Evolutionary conservation across 2,113 vertebrate genomes (phyloP).

Genomic region (Ochotona princeps): DNA sequence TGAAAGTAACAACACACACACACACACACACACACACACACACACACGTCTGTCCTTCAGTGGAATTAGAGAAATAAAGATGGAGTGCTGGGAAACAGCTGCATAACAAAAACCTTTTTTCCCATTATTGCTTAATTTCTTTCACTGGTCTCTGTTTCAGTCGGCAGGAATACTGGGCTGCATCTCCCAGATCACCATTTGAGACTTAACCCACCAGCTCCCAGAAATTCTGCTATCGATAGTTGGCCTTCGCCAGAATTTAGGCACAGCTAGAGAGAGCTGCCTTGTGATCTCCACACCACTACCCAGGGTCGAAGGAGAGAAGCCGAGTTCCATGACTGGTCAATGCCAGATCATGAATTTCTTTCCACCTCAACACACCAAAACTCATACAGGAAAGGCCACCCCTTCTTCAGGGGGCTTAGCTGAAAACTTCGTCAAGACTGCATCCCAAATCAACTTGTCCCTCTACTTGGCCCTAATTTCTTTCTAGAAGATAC

Average conservation of each 20-base stretch:
- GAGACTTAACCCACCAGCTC: neutral
- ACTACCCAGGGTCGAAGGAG: neutral
- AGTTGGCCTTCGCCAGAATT: neutral
- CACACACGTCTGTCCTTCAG: neutral
- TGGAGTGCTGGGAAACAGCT: neutral
- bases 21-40: neutral
- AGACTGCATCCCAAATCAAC: neutral
- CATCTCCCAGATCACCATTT: neutral
- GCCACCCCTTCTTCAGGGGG: neutral
- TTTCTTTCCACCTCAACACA: neutral
- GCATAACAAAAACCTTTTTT: neutral
- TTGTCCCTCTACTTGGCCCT: neutral
- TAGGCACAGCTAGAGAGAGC: neutral
- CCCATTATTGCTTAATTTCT: neutral
- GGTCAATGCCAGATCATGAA: neutral
- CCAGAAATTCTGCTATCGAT: neutral
- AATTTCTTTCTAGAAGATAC: neutral
- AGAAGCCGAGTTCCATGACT: neutral
- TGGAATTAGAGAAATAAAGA: slow-evolving; percentile 39
- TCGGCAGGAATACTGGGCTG: neutral
- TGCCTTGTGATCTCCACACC: neutral
- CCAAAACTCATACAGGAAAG: neutral
- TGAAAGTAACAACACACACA: slow-evolving; percentile 43
- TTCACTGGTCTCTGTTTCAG: neutral
- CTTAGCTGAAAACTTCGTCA: neutral